phyloP scores from a whole-genome alignment of 2,888 invertebrate species.

The Lasioglossum morio region DNA sequence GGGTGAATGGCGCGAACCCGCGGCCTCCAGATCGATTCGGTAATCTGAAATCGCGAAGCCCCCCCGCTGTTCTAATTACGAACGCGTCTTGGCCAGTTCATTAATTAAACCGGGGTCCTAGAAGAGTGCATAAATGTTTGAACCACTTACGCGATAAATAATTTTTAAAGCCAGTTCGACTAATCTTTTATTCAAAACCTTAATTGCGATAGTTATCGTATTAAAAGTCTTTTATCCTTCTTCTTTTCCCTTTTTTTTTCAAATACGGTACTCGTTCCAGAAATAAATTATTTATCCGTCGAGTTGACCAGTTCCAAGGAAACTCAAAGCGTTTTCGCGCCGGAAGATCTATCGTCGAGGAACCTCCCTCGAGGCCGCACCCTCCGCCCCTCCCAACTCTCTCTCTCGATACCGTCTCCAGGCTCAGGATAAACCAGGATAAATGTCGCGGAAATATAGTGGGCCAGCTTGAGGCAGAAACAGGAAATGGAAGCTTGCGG shows the following conservation, averaged over 20 bases:
- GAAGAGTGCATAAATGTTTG: not conserved
- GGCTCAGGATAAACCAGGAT: slow-evolving; percentile 86
- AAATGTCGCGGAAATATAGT: slow-evolving; percentile 87
- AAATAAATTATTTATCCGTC: slow-evolving; percentile 12
- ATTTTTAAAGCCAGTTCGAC: not conserved
- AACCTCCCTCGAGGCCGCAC: slow-evolving; percentile 30
- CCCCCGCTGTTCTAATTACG: not conserved
- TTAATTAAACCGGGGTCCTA: not conserved
- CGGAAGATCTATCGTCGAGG: slow-evolving; percentile 68
- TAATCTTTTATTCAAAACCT: slow-evolving; percentile 6
- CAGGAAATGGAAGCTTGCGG: slow-evolving; percentile 87
- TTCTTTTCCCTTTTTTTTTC: not conserved
- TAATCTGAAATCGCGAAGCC: not conserved
- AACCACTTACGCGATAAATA: not conserved
- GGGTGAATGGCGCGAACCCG: not conserved
- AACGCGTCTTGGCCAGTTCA: slow-evolving; percentile 10
- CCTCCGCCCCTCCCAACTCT: slow-evolving; percentile 27
- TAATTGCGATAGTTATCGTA: slow-evolving; percentile 2
- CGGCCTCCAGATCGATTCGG: slow-evolving; percentile 9
- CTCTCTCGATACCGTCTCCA: slow-evolving; percentile 54
- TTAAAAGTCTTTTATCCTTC: not conserved
- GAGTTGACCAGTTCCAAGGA: slow-evolving; percentile 42
- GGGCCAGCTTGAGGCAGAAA: slow-evolving; percentile 77
- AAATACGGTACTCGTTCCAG: not conserved
- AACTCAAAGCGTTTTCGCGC: slow-evolving; percentile 53